Conservation (phyloP, 1,140 invertebrate species). For the Neuroterus valhalla region DNA sequence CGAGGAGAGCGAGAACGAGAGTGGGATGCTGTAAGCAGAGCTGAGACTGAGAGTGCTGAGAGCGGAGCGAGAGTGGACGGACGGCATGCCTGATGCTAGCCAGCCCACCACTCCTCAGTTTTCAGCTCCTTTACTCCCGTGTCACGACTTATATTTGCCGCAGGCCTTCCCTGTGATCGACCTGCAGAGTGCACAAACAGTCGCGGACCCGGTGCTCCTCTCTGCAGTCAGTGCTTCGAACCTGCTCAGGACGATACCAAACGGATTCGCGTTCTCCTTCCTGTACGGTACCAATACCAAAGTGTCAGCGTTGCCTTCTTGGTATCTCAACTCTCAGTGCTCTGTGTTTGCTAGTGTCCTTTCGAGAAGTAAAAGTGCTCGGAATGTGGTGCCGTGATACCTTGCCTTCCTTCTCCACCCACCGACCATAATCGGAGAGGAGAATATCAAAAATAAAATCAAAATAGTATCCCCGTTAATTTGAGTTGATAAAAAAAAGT, state of each 20-base stretch:
- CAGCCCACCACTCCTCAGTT: conserved; percentile 59
- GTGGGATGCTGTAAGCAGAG: conserved; percentile 56
- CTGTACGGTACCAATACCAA: no score
- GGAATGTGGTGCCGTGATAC: background rate
- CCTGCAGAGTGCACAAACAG: conserved; percentile 44
- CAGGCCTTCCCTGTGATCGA: conserved; percentile 58
- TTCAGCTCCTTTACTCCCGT: conserved; percentile 64
- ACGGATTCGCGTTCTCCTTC: background rate
- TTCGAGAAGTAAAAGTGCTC: background rate
- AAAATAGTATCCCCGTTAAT: background rate
- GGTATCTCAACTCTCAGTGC: background rate
- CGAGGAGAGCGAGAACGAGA: conserved; percentile 15
- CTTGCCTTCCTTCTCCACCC: background rate
- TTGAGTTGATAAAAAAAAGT: no score
- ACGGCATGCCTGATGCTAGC: conserved; percentile 64
- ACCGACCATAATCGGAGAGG: background rate
- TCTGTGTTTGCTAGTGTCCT: background rate
- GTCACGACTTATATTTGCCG: conserved; percentile 66
- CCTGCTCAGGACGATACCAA: conserved; percentile 40
- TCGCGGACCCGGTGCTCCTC: conserved; percentile 47
- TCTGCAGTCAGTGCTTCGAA: conserved; percentile 51
- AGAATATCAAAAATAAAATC: background rate
- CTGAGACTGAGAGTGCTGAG: conserved; percentile 59
- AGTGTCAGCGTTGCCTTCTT: background rate
- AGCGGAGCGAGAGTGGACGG: conserved; percentile 73